Base-by-base conservation (phyloP, 2,797 vertebrate species). In the Rallus crepitans region DNA sequence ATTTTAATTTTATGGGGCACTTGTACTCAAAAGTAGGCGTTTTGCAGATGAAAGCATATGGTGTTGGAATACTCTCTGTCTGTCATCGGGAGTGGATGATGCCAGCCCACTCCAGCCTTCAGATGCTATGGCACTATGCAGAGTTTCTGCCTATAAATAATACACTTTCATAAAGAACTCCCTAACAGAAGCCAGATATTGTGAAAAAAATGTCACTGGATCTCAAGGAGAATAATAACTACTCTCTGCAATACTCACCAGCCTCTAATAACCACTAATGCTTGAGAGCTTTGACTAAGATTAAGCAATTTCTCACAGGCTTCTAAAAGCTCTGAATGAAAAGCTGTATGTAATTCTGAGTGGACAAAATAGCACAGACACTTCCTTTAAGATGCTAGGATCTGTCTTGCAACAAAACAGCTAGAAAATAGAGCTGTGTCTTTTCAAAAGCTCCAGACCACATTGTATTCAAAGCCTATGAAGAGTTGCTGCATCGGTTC, bases 41-140 rank as follows among this genome's bases (percentile, higher is more conserved):
- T 93, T 82, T 89, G 66, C 57, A 89, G 76, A 77, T 86, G 80
- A 89, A 90, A 85, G 65, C 85, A 91, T 92, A 85, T 80, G 91
- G 82, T 76, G 73, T 7, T 73, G 70, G 89, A 92, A 85, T 94
- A 87, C 83, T 84, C 75, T 57, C 57, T 80, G 45, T 64, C 89
- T 89, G 75, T 92, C 2, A 2, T 69, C 50, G 61, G 53, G 53
- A 89, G 30, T 0, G 7, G 75, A 78, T 78, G 72, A 87, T 85
- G 37, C 30, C 79, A 86, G 52, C 37, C 50, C 19, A 39, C 56
- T 83, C 37, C 57, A 91, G 33, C 56, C 52, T 90, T 89, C 76
- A 84, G 70, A 76, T 63, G 14, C n/a, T 82, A 17, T 6, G 5
- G 14, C 48, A 68, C 31, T 91, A 85, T 59, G 37, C 52, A 47